Evolutionary conservation across 2,888 invertebrate genomes (phyloP), one percentile per base, ranked within the genome.

Genomic region (Cataglyphis altisquamis): DNA sequence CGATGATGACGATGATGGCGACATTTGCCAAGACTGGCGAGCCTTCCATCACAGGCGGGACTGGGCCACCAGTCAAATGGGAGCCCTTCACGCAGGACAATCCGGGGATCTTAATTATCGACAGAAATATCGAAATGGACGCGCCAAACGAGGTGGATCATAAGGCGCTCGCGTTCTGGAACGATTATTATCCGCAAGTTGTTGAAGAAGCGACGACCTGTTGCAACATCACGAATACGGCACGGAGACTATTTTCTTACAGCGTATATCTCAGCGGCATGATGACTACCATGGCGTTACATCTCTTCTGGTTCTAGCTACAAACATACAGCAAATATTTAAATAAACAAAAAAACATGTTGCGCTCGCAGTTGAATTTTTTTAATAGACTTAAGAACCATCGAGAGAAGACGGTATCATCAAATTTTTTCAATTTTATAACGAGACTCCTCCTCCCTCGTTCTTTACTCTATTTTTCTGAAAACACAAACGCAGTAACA

Each of bases 151-250:
- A 95, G 45, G 95, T 98, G 45, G 97, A 98, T 94, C 97, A 97
- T 91, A 97, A 97, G 92, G 96, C 97, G 32, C 96, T 98, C 87
- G 97, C 97, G 86, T 98, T 98, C 95, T 98, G 98, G 98, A 97
- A 97, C 90, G 96, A 97, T 85, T 97, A 97, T 93, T 98, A 97
- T 93, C 98, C 98, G 0, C 97, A 96, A 94, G 96, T 98, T 60
- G 95, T 97, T 15, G 96, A 96, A 91, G 96, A 97, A 86, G 97
- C 97, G 0, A 96, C 96, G 4, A 91, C 93, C 81, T 98, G 98
- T 92, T 98, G 98, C 91, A 97, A 97, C 92, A 96, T 93, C 4
- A 95, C 95, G 3, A 92, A 84, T 55, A 64, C 55, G 32, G 78
- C 84, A 67, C 80, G 66, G 62, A 57, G 41, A 25, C 41, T 70